Percentiles rank a stretch among this genome's conserved stretches.
Evolutionary conservation across 2,888 invertebrate species (phyloP).

Genomic region (Napeogenes inachia): DNA sequence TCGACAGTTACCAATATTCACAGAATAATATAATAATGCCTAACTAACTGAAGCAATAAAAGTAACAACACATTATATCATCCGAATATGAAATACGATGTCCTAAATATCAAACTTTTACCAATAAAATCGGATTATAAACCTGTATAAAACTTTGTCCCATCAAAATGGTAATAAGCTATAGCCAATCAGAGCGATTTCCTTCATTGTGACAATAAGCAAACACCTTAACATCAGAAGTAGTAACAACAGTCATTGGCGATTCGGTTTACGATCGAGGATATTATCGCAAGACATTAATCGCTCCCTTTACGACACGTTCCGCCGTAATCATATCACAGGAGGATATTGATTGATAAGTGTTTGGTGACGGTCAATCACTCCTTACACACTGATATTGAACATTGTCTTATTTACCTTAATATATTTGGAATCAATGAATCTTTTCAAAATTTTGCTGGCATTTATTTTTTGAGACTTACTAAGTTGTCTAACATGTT

Average conservation of each 20-base stretch:
- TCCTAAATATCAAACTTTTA: neutral
- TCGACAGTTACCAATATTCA: too few relatives aligned
- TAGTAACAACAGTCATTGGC: slow-evolving; percentile 32
- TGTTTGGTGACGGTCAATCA: slow-evolving; percentile 34
- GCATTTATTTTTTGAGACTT: too few relatives aligned
- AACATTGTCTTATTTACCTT: neutral
- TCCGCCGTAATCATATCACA: slow-evolving; percentile 36
- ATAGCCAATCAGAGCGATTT: slow-evolving; percentile 7
- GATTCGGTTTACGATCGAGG: slow-evolving; percentile 41
- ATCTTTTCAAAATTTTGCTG: too few relatives aligned
- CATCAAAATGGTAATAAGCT: slow-evolving; percentile 11
- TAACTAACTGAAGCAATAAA: neutral
- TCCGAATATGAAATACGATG: neutral
- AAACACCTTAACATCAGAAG: slow-evolving; percentile 37
- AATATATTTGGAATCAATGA: neutral
- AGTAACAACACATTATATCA: neutral
- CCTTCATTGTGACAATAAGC: slow-evolving; percentile 28
- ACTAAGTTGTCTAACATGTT: too few relatives aligned
- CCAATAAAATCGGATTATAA: neutral
- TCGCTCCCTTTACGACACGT: slow-evolving; percentile 54
- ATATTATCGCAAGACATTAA: slow-evolving; percentile 41
- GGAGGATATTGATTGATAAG: slow-evolving; percentile 48
- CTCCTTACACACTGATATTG: slow-evolving; percentile 1
- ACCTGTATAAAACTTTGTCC: slow-evolving; percentile 1
- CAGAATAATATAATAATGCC: neutral